These are phyloP conservation scores for Anabas testudineus DNA, from an alignment of 2,797 vertebrate species.

Conservation along the genomic window DNA sequence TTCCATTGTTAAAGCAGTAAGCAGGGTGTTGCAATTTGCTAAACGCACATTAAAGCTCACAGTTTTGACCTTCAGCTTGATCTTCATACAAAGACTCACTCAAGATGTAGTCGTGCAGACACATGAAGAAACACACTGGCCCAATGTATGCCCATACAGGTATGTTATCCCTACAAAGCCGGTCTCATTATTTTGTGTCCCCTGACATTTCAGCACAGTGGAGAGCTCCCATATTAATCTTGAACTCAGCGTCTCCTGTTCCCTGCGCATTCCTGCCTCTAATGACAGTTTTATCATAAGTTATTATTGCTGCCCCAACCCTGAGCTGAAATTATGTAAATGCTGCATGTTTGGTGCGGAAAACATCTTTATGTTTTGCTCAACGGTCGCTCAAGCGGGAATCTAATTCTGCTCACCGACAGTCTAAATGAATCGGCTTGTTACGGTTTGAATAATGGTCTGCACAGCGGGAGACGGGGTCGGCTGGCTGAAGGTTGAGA, in stretches of 20 bases:
- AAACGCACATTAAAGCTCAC: slow-evolving; percentile 36
- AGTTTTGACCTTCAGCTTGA: slow-evolving; percentile 59
- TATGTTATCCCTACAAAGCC: slow-evolving; percentile 70
- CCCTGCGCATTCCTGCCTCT: slow-evolving; percentile 62
- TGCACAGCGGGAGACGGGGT: slow-evolving; percentile 58
- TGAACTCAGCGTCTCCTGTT: slow-evolving; percentile 51
- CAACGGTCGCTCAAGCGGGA: slow-evolving; percentile 76
- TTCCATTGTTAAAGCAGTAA: slow-evolving; percentile 13
- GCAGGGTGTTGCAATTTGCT: slow-evolving; percentile 4
- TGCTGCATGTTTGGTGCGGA: slow-evolving; percentile 67
- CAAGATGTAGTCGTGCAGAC: slow-evolving; percentile 32
- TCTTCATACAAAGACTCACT: slow-evolving; percentile 26
- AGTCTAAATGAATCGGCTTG: slow-evolving; percentile 84
- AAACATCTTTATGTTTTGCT: slow-evolving; percentile 80
- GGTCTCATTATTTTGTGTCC: slow-evolving; percentile 78
- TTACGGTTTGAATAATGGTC: slow-evolving; percentile 81
- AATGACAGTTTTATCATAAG: slow-evolving; percentile 85
- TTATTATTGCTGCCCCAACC: slow-evolving; percentile 81
- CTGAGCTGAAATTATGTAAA: slow-evolving; percentile 83
- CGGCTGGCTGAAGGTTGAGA: slow-evolving; percentile 76
- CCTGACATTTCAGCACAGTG: slow-evolving; percentile 76
- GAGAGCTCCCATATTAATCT: slow-evolving; percentile 80
- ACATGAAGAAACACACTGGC: slow-evolving; percentile 21
- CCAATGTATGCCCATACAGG: slow-evolving; percentile 47
- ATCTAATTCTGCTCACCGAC: slow-evolving; percentile 82